These are phyloP conservation scores for Cariama cristata DNA, from an alignment of 2,113 vertebrate genomes.

Conservation along the genomic window DNA sequence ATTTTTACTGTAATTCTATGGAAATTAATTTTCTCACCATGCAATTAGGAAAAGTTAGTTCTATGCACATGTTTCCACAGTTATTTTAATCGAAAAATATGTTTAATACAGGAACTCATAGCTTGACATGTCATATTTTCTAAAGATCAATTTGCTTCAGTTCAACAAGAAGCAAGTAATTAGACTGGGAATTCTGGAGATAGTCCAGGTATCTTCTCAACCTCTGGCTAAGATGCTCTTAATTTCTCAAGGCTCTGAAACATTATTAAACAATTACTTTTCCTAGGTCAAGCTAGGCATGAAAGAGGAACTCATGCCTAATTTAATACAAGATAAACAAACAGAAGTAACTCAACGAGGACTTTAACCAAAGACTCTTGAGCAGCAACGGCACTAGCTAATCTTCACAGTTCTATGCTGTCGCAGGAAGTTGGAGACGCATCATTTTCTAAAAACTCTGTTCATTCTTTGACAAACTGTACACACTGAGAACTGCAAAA, in stretches of 20 bases:
- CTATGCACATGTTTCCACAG: slow-evolving; percentile 21
- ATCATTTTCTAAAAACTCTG: background rate
- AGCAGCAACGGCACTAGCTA: background rate
- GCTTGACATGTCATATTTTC: slow-evolving; percentile 57
- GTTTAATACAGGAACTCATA: slow-evolving; percentile 30
- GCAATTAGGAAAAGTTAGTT: slow-evolving; percentile 29
- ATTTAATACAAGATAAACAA: slow-evolving; percentile 62
- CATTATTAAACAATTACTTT: slow-evolving; percentile 43
- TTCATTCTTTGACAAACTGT: background rate
- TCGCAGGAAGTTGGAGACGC: background rate
- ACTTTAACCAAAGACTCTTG: slow-evolving; percentile 20
- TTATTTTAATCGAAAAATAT: slow-evolving; percentile 43
- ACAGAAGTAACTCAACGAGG: slow-evolving; percentile 38
- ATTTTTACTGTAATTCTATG: slow-evolving; percentile 9
- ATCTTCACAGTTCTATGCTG: background rate
- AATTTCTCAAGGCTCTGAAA: slow-evolving; percentile 41
- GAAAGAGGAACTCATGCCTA: background rate
- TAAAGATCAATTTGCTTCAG: slow-evolving; percentile 36
- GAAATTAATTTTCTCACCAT: slow-evolving; percentile 28
- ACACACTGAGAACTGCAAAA: background rate
- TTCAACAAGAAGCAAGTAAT: slow-evolving; percentile 65
- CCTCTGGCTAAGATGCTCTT: slow-evolving; percentile 36
- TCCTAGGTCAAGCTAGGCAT: background rate
- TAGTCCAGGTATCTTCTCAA: slow-evolving; percentile 65
- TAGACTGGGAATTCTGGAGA: slow-evolving; percentile 67